Conservation (phyloP, 2,113 vertebrate species). For the Paratilapia polleni region DNA sequence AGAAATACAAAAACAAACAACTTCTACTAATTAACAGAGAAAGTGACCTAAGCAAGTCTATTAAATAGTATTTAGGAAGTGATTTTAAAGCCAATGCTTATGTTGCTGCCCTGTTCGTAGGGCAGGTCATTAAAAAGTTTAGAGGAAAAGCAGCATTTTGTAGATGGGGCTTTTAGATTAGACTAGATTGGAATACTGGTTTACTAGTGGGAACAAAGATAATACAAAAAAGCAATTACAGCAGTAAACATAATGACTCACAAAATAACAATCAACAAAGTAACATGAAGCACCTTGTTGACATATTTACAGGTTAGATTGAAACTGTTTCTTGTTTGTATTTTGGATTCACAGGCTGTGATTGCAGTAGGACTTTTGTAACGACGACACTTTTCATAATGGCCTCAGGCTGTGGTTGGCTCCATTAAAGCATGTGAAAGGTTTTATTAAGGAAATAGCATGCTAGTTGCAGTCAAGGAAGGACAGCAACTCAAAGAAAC, state of each 20-base stretch:
- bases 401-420: neutral
- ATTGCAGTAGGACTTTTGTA: neutral
- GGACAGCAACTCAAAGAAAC: neutral
- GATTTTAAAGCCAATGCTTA: constrained; percentile 3
- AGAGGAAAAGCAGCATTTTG: neutral
- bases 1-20: constrained; percentile 19
- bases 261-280: neutral
- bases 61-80: constrained; percentile 24
- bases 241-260: neutral
- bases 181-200: neutral
- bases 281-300: neutral
- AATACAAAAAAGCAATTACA: neutral
- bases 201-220: neutral
- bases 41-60: constrained; percentile 9
- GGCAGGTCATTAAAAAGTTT: constrained; percentile 46
- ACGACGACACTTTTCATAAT: neutral
- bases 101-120: constrained; percentile 7
- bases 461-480: neutral
- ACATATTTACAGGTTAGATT: neutral
- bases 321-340: neutral
- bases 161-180: neutral
- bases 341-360: neutral
- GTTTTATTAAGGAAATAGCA: neutral
- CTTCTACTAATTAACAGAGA: constrained; percentile 15
- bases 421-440: neutral